Evolutionary conservation across 1,140 invertebrate species (phyloP).

Genomic region (Araneus ventricosus): DNA sequence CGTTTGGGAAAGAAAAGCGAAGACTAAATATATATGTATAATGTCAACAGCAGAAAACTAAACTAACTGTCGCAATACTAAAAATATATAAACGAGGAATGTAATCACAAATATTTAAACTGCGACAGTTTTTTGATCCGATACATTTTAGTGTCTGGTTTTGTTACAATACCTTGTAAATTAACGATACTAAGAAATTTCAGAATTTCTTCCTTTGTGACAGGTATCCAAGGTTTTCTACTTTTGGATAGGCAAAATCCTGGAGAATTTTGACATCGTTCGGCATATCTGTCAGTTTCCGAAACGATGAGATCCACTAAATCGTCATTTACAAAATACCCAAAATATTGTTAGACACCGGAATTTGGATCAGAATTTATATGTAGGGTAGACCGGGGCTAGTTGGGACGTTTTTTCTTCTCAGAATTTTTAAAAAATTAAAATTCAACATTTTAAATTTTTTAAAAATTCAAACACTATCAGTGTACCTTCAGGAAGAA

Average conservation of each 20-base stretch:
- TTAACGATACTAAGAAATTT: slow-evolving; percentile 45
- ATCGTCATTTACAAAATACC: slow-evolving; percentile 45
- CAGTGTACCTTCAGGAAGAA: too few relatives aligned
- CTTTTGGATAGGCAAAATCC: slow-evolving; percentile 13
- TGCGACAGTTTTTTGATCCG: slow-evolving; percentile 41
- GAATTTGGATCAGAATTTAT: slow-evolving; percentile 33
- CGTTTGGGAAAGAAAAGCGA: too few relatives aligned
- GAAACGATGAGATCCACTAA: slow-evolving; percentile 47
- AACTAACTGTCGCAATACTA: too few relatives aligned
- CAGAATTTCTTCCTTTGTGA: slow-evolving; percentile 32
- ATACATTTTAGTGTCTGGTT: neutral
- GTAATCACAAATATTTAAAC: too few relatives aligned
- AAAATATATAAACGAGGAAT: too few relatives aligned
- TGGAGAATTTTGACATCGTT: slow-evolving; percentile 36
- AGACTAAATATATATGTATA: too few relatives aligned
- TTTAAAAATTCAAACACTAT: too few relatives aligned
- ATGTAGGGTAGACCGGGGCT: too few relatives aligned
- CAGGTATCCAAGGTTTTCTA: neutral
- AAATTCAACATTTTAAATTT: too few relatives aligned
- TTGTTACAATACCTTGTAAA: slow-evolving; percentile 46
- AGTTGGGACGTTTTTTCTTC: too few relatives aligned
- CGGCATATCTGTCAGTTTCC: slow-evolving; percentile 14
- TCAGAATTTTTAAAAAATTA: too few relatives aligned
- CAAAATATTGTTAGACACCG: slow-evolving; percentile 43
- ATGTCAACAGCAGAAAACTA: too few relatives aligned